Evolutionary conservation across 2,113 vertebrate genomes (phyloP).

Genomic region (Poeciliopsis retropinna): DNA sequence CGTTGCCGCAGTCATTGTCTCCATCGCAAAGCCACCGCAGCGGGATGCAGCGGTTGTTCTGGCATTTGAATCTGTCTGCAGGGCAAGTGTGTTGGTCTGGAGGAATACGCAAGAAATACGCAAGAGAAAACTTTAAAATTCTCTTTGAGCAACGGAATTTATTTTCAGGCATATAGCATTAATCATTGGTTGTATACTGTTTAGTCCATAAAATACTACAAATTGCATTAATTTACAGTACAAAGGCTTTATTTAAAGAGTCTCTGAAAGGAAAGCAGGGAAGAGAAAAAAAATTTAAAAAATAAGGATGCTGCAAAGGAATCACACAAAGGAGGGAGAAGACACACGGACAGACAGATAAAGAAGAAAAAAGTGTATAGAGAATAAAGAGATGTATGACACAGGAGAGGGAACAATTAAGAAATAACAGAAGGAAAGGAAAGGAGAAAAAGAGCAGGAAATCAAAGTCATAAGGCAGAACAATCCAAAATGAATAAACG

Average conservation of each 20-base stretch:
- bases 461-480: not conserved
- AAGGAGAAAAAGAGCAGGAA: not conserved
- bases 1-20: constrained; percentile 96
- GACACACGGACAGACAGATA: not conserved
- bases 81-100: constrained; percentile 98
- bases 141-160: not conserved
- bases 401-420: not conserved
- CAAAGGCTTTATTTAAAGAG: not conserved
- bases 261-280: not conserved
- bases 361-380: not conserved
- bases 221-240: not conserved
- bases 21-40: constrained; percentile 97
- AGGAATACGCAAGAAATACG: not conserved
- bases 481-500: not conserved
- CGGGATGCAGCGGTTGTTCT: constrained; percentile 97
- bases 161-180: not conserved
- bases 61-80: constrained; percentile 94
- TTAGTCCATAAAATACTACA: not conserved
- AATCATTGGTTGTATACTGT: not conserved
- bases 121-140: not conserved
- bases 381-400: not conserved
- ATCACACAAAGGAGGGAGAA: not conserved
- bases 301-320: not conserved
- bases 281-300: not conserved
- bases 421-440: not conserved